Percentiles rank a stretch among this genome's conserved stretches.
phyloP scores from a whole-genome alignment of 2,888 invertebrate genomes.

The Tachina lurida region DNA sequence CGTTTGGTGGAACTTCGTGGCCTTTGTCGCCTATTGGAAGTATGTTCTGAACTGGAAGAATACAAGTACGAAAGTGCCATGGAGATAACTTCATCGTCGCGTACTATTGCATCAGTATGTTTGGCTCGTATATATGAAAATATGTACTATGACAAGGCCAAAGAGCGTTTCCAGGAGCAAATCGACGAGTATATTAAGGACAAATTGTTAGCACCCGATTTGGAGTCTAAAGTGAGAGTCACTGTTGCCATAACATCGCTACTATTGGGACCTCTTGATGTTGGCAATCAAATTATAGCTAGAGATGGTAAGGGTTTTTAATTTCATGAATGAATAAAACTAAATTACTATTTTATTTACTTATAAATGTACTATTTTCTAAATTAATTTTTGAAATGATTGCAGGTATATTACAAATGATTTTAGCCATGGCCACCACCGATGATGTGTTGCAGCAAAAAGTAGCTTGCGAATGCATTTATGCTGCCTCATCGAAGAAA shows the following conservation, averaged over 20 bases:
- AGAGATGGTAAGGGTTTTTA: conserved; percentile 86
- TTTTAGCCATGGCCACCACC: conserved; percentile 97
- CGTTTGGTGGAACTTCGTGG: conserved; percentile 91
- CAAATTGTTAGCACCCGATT: conserved; percentile 91
- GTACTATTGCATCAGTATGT: conserved; percentile 95
- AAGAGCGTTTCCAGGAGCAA: conserved; percentile 88
- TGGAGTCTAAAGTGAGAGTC: conserved; percentile 94
- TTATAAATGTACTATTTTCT: not conserved
- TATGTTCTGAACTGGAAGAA: conserved; percentile 96
- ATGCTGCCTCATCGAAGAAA: conserved; percentile 98
- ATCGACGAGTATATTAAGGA: conserved; percentile 94
- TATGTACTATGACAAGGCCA: conserved; percentile 95
- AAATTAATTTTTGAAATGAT: not conserved
- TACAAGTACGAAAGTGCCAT: conserved; percentile 95
- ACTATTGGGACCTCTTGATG: conserved; percentile 95
- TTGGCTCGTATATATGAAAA: conserved; percentile 96
- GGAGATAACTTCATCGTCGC: conserved; percentile 93
- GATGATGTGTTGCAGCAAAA: conserved; percentile 95
- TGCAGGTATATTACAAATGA: conserved; percentile 93
- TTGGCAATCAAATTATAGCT: conserved; percentile 93
- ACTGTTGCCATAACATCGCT: conserved; percentile 94
- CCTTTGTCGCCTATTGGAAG: conserved; percentile 90
- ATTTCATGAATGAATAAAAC: not conserved
- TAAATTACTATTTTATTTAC: not conserved
- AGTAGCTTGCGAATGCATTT: conserved; percentile 97